Percentiles rank a stretch among this genome's conserved stretches.
Evolutionary conservation across 2,888 invertebrate species (phyloP).

Genomic region (Drosophila atripex): DNA sequence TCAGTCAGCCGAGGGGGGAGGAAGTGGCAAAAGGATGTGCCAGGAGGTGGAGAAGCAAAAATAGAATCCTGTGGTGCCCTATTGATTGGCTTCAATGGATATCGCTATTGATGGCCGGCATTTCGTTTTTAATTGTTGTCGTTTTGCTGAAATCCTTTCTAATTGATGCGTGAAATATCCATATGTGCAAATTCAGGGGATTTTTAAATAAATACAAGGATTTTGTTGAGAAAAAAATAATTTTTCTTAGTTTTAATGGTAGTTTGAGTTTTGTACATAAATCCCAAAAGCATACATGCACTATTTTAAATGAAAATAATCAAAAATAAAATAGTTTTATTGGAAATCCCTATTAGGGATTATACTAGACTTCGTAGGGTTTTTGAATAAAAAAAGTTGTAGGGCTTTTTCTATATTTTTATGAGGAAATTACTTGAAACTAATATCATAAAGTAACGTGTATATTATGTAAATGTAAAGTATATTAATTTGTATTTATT

Average conservation of each 20-base stretch:
- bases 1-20: constrained; percentile 13
- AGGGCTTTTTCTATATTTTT: too few relatives aligned
- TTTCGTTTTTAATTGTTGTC: constrained; percentile 58
- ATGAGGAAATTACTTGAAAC: too few relatives aligned
- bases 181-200: neutral
- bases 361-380: too few relatives aligned
- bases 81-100: constrained; percentile 55
- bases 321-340: too few relatives aligned
- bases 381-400: too few relatives aligned
- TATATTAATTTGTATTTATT: too few relatives aligned
- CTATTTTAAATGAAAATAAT: too few relatives aligned
- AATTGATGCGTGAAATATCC: constrained; percentile 11
- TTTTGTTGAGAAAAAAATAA: neutral
- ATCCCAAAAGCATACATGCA: neutral
- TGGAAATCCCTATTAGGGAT: too few relatives aligned
- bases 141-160: constrained; percentile 30
- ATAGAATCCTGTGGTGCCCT: constrained; percentile 28
- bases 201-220: neutral
- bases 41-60: neutral
- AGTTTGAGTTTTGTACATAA: neutral
- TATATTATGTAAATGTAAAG: too few relatives aligned
- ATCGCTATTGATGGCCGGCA: constrained; percentile 63
- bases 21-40: constrained; percentile 6
- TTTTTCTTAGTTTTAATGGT: neutral
- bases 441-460: too few relatives aligned